Conservation (phyloP, 2,888 invertebrate genomes). For the Amphiduros pacificus region DNA sequence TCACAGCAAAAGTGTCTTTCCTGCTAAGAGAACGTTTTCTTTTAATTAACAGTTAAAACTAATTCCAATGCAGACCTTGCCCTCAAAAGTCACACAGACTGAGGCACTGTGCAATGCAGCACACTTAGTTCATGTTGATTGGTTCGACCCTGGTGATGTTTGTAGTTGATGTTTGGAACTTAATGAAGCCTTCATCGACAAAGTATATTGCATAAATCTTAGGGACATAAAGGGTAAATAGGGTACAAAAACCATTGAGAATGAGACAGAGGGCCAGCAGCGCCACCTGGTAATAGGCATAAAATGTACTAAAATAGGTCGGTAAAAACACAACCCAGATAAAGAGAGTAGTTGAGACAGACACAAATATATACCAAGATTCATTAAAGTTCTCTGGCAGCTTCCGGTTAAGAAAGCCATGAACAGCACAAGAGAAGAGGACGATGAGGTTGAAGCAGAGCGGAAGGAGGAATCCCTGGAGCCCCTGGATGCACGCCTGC, state of each 20-base stretch:
- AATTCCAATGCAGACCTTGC: too few species aligned
- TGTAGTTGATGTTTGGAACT: too few species aligned
- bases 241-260: conserved; percentile 23
- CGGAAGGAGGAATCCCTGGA: conserved; percentile 36
- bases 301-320: conserved; percentile 23
- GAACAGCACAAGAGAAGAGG: conserved; percentile 18
- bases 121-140: too few species aligned
- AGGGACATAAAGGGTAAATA: conserved; percentile 22
- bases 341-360: conserved; percentile 27
- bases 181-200: too few species aligned
- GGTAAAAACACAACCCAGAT: conserved; percentile 27
- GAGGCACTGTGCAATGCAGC: too few species aligned
- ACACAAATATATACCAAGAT: conserved; percentile 29
- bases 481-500: conserved; percentile 35
- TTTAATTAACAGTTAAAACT: too few species aligned
- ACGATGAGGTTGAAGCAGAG: conserved; percentile 29
- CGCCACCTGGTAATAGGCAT: conserved; percentile 16
- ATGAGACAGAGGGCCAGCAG: conserved; percentile 22
- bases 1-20: too few species aligned
- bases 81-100: too few species aligned
- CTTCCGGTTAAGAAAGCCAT: conserved; percentile 25
- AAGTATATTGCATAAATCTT: conserved; percentile 25
- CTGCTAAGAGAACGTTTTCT: too few species aligned
- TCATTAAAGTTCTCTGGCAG: conserved; percentile 32
- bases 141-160: too few species aligned